Evolutionary conservation across 2,888 invertebrate species (phyloP), one percentile per base, ranked within the genome.

Genomic region (Drosophila diplacantha): DNA sequence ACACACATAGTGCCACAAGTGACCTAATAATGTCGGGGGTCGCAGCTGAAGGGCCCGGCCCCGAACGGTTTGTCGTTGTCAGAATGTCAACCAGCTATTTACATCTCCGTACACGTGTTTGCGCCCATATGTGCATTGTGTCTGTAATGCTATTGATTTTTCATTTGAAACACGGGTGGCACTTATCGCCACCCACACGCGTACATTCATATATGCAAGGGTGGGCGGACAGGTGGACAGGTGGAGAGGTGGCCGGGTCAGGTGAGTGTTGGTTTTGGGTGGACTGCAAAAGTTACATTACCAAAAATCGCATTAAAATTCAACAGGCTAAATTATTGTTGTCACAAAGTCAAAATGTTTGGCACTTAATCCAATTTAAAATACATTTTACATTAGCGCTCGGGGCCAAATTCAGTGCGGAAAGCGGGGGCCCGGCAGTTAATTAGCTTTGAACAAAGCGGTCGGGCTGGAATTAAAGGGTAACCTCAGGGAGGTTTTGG

Each of bases 231-330:
- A 22, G 16, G 24, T 18, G 26, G 26, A 5, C 16, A 43, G 49
- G 18, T 11, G 16, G 18, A 1, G 14, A 16, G n/a, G 39, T 34
- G 47, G 31, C 12, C 29, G 26, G 62, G 47, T 24, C 35, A 54
- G 54, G 57, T 18, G 37, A 46, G 58, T 55, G 58, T 56, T 46
- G 58, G 44, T 37, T 44, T 43, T 44, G 58, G 56, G 44, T 18
- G 56, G 56, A 14, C 44, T 20, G 32, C 54, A 31, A 50, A 57
- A 56, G 56, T 62, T 68, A 67, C 69, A 81, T 74, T 75, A 59
- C 74, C 74, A 66, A 80, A 80, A 82, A 80, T 77, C 69, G 67
- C 74, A 80, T 80, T 82, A 80, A 75, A 80, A 80, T 82, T 75
- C 69, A 75, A 67, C 47, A 52, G 22, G 64, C 63, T 60, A 66